These are phyloP conservation scores for Alviniconcha marisindica DNA, from an alignment of 1,140 invertebrate genomes.

Conservation along the genomic window DNA sequence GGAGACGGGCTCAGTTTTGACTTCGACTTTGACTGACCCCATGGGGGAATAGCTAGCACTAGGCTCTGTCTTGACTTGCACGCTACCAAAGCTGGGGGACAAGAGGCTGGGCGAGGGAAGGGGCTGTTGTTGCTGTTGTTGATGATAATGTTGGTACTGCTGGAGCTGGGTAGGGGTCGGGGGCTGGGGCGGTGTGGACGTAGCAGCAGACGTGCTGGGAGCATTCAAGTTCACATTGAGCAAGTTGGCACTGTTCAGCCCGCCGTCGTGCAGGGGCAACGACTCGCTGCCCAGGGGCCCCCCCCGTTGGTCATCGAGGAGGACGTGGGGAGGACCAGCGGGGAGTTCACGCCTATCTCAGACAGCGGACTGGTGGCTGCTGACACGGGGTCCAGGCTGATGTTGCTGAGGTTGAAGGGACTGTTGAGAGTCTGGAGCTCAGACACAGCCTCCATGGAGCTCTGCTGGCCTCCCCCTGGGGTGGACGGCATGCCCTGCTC, in stretches of 20 bases:
- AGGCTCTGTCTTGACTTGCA: not conserved
- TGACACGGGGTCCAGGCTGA: conserved; percentile 13
- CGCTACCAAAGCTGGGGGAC: not conserved
- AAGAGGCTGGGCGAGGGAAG: not conserved
- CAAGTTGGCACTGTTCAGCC: not conserved
- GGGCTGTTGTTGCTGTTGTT: conserved; percentile 11
- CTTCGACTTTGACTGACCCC: too few relatives aligned
- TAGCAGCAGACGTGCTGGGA: not conserved
- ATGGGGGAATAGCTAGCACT: not conserved
- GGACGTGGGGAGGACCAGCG: not conserved
- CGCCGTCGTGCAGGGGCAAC: not conserved
- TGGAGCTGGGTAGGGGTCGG: not conserved
- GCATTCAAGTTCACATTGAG: conserved; percentile 15
- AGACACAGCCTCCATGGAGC: not conserved
- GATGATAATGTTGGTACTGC: too few relatives aligned
- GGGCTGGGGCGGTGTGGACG: too few relatives aligned
- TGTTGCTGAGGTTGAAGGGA: conserved; percentile 25
- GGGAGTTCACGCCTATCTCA: conserved; percentile 22
- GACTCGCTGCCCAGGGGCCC: not conserved
- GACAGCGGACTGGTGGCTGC: conserved; percentile 29
- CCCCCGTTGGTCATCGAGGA: not conserved
- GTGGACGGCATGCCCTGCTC: conserved; percentile 27
- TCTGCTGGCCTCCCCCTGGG: not conserved
- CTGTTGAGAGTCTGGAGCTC: conserved; percentile 42
- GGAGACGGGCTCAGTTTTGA: conserved; percentile 20